Percentiles rank a stretch among this genome's conserved stretches.
phyloP scores from a whole-genome alignment of 1,140 invertebrate species.

The Sycobia sp. region DNA sequence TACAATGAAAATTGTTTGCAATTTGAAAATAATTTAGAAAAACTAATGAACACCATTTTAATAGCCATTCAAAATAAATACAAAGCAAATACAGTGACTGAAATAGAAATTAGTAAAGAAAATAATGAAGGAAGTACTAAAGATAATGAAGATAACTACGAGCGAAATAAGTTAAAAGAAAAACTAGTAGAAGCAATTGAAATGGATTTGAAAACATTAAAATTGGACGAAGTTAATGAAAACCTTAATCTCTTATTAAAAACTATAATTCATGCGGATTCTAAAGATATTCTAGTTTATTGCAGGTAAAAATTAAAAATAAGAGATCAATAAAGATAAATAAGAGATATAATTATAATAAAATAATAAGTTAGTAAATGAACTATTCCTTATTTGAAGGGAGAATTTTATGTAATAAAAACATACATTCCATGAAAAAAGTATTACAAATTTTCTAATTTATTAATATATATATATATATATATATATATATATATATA shows the following conservation, averaged over 20 bases:
- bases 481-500: too few relatives aligned
- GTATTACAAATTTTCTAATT: too few relatives aligned
- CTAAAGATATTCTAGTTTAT: constrained; percentile 25
- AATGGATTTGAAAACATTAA: constrained; percentile 64
- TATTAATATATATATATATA: too few relatives aligned
- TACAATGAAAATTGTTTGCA: constrained; percentile 36
- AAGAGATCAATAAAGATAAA: too few relatives aligned
- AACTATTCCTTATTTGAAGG: too few relatives aligned
- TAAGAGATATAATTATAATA: too few relatives aligned
- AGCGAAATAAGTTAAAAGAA: constrained; percentile 60
- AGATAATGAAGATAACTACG: constrained; percentile 53
- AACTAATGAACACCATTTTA: constrained; percentile 66
- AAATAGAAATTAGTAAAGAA: not conserved
- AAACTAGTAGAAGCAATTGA: constrained; percentile 69
- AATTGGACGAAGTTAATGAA: constrained; percentile 56
- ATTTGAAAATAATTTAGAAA: constrained; percentile 60
- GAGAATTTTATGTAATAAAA: not conserved
- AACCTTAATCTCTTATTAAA: constrained; percentile 41
- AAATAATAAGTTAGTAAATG: too few relatives aligned
- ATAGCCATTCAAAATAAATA: constrained; percentile 72
- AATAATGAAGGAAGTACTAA: constrained; percentile 47
- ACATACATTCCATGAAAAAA: too few relatives aligned
- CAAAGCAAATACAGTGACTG: constrained; percentile 65
- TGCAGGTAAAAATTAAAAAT: constrained; percentile 34
- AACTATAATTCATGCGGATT: constrained; percentile 33